A percentile compares a stretch with the other conserved stretches of the same genome.
phyloP scores from a whole-genome alignment of 2,888 invertebrate genomes.

The Chalcis sispes region DNA sequence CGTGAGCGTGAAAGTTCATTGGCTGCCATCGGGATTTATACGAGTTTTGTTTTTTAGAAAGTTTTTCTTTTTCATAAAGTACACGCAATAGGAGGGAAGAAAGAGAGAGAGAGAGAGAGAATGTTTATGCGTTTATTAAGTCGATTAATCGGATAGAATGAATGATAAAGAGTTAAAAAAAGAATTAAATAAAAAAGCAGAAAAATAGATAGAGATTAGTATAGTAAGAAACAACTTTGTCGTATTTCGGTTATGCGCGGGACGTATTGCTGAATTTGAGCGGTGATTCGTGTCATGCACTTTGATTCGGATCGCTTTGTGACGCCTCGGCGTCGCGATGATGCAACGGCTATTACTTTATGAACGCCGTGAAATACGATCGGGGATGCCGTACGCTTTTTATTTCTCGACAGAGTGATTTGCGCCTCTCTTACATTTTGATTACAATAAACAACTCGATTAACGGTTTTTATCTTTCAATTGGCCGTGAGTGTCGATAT shows the following conservation, averaged over 20 bases:
- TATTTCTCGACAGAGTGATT: slow-evolving; percentile 22
- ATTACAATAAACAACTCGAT: slow-evolving; percentile 20
- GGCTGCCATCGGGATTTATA: too few relatives aligned
- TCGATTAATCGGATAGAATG: background rate
- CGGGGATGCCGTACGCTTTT: slow-evolving; percentile 33
- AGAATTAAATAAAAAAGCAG: too few relatives aligned
- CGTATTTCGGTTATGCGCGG: too few relatives aligned
- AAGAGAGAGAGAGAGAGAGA: background rate
- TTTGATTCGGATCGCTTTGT: slow-evolving; percentile 40
- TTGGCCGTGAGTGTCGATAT: background rate
- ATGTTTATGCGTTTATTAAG: background rate
- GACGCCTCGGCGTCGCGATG: slow-evolving; percentile 23
- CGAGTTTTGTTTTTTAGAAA: slow-evolving; percentile 5
- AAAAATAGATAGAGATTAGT: too few relatives aligned
- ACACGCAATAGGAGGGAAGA: background rate
- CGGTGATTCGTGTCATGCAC: slow-evolving; percentile 24
- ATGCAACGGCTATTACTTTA: slow-evolving; percentile 41
- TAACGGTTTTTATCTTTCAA: slow-evolving; percentile 5
- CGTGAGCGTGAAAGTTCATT: slow-evolving; percentile 14
- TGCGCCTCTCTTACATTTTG: background rate
- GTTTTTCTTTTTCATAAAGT: background rate
- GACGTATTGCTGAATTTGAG: too few relatives aligned
- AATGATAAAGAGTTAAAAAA: background rate
- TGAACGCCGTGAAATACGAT: slow-evolving; percentile 44
- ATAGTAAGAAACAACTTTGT: too few relatives aligned